Evolutionary conservation across 2,113 vertebrate species (phyloP), one percentile per base, ranked within the genome.

Genomic region (Sinocyclocheilus anophthalmus): DNA sequence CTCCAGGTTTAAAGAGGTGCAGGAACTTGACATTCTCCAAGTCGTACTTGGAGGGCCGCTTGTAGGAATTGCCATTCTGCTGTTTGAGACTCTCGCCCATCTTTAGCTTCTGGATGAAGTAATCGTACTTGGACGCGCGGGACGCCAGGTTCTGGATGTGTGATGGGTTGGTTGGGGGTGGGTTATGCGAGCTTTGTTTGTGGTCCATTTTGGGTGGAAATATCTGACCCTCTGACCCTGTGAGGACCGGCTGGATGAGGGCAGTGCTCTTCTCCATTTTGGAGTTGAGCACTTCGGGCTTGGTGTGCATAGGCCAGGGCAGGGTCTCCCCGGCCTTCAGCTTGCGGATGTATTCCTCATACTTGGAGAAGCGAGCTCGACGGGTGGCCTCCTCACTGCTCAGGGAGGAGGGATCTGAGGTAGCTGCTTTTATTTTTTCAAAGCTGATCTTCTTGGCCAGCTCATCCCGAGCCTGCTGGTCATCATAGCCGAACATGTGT

Each of bases 281-380:
- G 93, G 95, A 90, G 30, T 93, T 93, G 84, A 96, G 30, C 89
- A 98, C 96, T 55, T 99, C 97, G 0, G 95, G 91, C 89, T 97
- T 99, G 85, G 93, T 81, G n/a, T 96, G 97, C 81, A 96, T 88
- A 67, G 97, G 96, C 97, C 97, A 98, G 16, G 97, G 95, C 11
- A 98, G 94, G 84, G 96, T 95, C 92, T 99, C 98, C 0, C 98
- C 98, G 0, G 97, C 97, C 89, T 99, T 99, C 77, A 99, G 95
- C 89, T 98, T 99, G 90, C 98, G 97, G 91, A 99, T 99, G 92
- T 98, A 99, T 90, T 99, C 98, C 95, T 99, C 98, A 0, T 99
- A 99, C 92, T 99, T 99, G 92, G 98, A 99, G 95, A 98, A 97
- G 67, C 97, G 97, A 18, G 96, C 97, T 14, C 97, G 95, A 85